A percentile compares a stretch with the other conserved stretches of the same genome.
phyloP scores from a whole-genome alignment of 35 echinoderm and acorn worm genomes.

The Heliocidaris tuberculata region DNA sequence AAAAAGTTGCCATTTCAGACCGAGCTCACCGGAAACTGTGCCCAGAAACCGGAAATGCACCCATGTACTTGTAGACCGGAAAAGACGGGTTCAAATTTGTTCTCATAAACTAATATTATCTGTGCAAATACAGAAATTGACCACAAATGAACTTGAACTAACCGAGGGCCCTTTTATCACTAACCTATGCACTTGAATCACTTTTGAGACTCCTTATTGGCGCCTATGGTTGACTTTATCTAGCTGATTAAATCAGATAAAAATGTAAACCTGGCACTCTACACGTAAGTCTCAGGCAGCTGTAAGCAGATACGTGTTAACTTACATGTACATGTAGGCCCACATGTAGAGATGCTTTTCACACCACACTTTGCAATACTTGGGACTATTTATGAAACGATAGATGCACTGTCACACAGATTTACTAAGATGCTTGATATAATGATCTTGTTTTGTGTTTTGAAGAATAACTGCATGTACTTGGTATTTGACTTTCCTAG shows the following conservation, averaged over 20 bases:
- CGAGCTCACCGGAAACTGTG: background rate
- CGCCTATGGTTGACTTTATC: background rate
- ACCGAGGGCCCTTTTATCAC: background rate
- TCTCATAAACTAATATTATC: background rate
- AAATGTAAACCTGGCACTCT: background rate
- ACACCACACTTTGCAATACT: no score
- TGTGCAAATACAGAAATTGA: background rate
- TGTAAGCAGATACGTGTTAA: no score
- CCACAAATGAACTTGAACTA: conserved; percentile 4
- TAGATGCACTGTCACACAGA: no score
- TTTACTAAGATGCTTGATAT: no score
- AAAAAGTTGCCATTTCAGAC: background rate
- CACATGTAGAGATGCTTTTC: no score
- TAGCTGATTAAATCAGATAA: background rate
- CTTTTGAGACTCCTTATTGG: conserved; percentile 1
- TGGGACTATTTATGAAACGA: no score
- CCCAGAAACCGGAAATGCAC: background rate
- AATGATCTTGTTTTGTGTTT: no score
- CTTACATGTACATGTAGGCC: no score
- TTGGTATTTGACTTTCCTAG: no score
- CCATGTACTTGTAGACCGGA: background rate
- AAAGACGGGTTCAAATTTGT: background rate
- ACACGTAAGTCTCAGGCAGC: no score
- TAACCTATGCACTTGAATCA: background rate
- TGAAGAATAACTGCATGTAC: no score